A percentile compares a stretch with the other conserved stretches of the same genome.
Evolutionary conservation across 2,888 invertebrate species (phyloP).

Genomic region (Dascillus cervinus): DNA sequence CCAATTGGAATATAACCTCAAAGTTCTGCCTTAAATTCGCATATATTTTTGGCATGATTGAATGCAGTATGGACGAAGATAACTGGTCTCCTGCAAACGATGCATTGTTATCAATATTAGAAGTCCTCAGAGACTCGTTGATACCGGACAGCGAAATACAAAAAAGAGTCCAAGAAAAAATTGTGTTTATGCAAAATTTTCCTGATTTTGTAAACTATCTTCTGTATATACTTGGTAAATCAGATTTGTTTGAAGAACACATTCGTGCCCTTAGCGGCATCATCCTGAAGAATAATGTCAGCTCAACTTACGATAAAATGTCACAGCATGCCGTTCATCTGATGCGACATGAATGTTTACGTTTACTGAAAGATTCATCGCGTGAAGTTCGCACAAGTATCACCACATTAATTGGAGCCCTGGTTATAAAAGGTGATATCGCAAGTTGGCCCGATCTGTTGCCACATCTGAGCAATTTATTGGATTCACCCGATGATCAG

Average conservation of each 20-base stretch:
- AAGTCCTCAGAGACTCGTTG: slow-evolving; percentile 94
- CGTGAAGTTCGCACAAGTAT: slow-evolving; percentile 93
- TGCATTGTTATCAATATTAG: slow-evolving; percentile 90
- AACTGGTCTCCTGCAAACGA: slow-evolving; percentile 95
- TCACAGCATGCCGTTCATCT: slow-evolving; percentile 83
- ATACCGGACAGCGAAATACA: slow-evolving; percentile 95
- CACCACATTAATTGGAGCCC: slow-evolving; percentile 94
- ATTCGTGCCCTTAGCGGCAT: slow-evolving; percentile 93
- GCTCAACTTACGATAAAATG: slow-evolving; percentile 81
- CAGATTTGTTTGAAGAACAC: slow-evolving; percentile 88
- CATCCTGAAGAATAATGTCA: slow-evolving; percentile 95
- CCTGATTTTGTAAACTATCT: slow-evolving; percentile 98
- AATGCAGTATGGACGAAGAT: slow-evolving; percentile 43
- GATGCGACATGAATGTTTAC: slow-evolving; percentile 90
- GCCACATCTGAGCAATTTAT: slow-evolving; percentile 81
- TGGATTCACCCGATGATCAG: slow-evolving; percentile 89
- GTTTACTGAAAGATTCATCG: slow-evolving; percentile 88
- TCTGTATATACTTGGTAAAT: slow-evolving; percentile 90
- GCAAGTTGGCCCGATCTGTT: slow-evolving; percentile 90
- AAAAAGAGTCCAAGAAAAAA: slow-evolving; percentile 93
- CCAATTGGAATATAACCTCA: no score
- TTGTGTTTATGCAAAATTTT: slow-evolving; percentile 93
- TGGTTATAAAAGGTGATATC: slow-evolving; percentile 85
- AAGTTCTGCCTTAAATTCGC: no score
- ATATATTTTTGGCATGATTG: no score